Evolutionary conservation across 1,140 invertebrate species (phyloP).

Genomic region (Drosophila malerkotliana): DNA sequence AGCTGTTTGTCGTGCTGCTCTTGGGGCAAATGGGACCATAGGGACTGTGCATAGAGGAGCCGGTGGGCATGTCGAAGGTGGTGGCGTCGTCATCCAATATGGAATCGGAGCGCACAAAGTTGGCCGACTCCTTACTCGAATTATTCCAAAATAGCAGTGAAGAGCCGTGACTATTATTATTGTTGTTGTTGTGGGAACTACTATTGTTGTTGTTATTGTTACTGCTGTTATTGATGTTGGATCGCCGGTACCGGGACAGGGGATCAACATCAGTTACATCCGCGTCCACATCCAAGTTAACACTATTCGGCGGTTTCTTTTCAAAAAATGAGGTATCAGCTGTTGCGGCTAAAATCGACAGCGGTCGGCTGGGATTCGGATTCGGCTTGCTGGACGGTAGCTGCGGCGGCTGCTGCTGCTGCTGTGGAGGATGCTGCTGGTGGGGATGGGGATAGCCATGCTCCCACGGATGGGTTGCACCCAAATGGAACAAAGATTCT

Average conservation of each 20-base stretch:
- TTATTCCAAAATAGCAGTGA: slow-evolving; percentile 63
- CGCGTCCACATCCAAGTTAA: slow-evolving; percentile 60
- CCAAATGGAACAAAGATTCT: slow-evolving; percentile 30
- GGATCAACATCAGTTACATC: slow-evolving; percentile 44
- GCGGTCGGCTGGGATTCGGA: slow-evolving; percentile 57
- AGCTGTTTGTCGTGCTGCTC: slow-evolving; percentile 66
- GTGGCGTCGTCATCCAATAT: slow-evolving; percentile 89
- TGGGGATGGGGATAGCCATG: slow-evolving; percentile 38
- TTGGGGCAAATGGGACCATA: slow-evolving; percentile 92
- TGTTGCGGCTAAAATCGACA: slow-evolving; percentile 72
- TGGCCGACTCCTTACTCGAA: slow-evolving; percentile 76
- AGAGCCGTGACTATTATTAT: slow-evolving; percentile 35
- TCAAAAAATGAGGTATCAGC: slow-evolving; percentile 81
- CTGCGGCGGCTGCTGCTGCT: slow-evolving; percentile 49
- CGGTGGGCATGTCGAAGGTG: slow-evolving; percentile 89
- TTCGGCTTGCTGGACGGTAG: slow-evolving; percentile 72
- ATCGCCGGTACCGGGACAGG: slow-evolving; percentile 42
- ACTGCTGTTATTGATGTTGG: slow-evolving; percentile 17
- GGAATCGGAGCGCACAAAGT: slow-evolving; percentile 87
- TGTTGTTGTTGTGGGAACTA: slow-evolving; percentile 21
- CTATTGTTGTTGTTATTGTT: slow-evolving; percentile 30
- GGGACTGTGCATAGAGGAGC: slow-evolving; percentile 86
- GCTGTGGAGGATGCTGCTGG: slow-evolving; percentile 35
- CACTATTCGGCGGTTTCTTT: slow-evolving; percentile 79
- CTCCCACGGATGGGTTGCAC: slow-evolving; percentile 15